Conservation (phyloP, 1,140 invertebrate genomes). For the Myzus persicae region DNA sequence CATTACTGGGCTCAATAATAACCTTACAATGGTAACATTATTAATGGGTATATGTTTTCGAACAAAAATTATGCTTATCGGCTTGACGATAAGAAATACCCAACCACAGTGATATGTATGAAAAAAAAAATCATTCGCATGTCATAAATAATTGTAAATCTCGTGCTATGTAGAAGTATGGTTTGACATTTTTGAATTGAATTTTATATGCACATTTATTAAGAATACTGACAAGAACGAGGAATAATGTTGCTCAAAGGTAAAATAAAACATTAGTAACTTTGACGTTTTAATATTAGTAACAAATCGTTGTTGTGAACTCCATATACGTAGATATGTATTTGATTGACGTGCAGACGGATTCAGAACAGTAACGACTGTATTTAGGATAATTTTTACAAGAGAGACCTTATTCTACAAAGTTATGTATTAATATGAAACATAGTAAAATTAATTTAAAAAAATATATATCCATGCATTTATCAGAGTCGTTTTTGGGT, state of each 20-base stretch:
- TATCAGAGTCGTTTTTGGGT: too few species aligned
- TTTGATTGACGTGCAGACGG: not conserved
- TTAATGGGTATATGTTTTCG: not conserved
- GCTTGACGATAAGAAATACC: too few species aligned
- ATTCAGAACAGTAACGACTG: not conserved
- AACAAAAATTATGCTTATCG: slow-evolving; percentile 6
- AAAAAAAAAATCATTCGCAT: not conserved
- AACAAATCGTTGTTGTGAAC: not conserved
- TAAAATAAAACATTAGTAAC: not conserved
- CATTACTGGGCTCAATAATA: not conserved
- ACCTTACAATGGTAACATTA: slow-evolving; percentile 2
- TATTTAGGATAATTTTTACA: not conserved
- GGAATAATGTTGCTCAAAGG: not conserved
- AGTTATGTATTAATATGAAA: not conserved
- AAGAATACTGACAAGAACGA: not conserved
- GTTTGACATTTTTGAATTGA: not conserved
- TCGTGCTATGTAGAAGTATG: not conserved
- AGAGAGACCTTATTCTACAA: not conserved
- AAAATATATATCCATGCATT: not conserved
- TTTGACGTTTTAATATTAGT: not conserved
- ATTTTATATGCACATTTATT: not conserved
- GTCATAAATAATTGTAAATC: not conserved
- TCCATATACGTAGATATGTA: not conserved
- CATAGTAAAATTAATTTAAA: not conserved
- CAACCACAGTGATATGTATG: not conserved